These are phyloP conservation scores for Portunus trituberculatus DNA, from an alignment of 1,140 invertebrate species.

Conservation along the genomic window DNA sequence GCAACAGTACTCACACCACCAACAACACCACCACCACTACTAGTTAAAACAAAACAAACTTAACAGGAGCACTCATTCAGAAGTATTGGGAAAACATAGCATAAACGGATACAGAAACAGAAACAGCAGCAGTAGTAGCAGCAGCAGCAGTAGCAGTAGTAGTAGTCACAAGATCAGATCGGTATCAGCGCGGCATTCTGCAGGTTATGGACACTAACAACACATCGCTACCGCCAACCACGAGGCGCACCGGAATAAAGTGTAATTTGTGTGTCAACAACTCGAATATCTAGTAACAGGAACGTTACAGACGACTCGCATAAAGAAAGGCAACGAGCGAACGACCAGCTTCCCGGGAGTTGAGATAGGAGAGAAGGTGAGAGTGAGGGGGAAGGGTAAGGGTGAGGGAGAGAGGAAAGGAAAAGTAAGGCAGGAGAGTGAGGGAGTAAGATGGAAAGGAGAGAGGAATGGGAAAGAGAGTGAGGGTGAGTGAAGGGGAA, in stretches of 20 bases:
- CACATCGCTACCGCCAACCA: constrained; percentile 28
- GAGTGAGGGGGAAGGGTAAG: neutral
- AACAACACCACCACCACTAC: no score
- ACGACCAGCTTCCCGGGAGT: neutral
- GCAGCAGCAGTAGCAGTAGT: neutral
- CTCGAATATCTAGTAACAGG: neutral
- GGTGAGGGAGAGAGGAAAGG: neutral
- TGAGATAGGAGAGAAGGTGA: neutral
- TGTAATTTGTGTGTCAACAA: constrained; percentile 60
- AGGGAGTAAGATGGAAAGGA: neutral
- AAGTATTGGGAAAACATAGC: no score
- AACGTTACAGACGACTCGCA: neutral
- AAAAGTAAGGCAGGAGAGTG: neutral
- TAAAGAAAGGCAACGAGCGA: constrained; percentile 31
- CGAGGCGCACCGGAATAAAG: constrained; percentile 46
- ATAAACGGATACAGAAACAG: no score
- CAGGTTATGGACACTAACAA: neutral
- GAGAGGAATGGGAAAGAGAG: neutral
- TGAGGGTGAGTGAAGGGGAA: neutral
- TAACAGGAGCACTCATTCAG: no score
- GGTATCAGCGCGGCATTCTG: neutral
- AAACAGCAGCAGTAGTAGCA: neutral
- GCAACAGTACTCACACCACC: no score
- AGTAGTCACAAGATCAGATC: neutral
- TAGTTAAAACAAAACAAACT: no score